Conservation (phyloP, 2,113 vertebrate species). For the Arenaria interpres region DNA sequence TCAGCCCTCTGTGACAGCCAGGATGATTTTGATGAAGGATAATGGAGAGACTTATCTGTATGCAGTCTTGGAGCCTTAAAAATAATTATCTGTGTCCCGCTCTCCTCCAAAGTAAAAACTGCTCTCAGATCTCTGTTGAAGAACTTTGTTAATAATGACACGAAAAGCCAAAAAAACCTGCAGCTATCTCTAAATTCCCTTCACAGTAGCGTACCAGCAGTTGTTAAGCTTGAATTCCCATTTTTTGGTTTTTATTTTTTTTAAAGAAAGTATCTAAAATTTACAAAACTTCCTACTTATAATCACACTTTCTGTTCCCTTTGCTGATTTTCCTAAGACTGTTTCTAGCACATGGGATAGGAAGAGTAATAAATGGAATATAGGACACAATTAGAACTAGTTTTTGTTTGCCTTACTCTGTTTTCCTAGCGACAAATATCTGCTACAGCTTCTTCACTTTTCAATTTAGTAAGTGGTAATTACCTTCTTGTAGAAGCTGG, state of each 20-base stretch:
- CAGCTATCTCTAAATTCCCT: background rate
- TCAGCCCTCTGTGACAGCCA: background rate
- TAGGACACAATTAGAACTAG: background rate
- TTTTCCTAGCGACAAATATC: background rate
- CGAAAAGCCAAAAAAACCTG: background rate
- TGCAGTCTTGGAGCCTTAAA: background rate
- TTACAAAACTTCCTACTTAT: background rate
- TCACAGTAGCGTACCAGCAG: background rate
- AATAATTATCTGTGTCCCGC: background rate
- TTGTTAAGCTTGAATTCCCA: background rate
- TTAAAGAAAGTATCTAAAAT: background rate
- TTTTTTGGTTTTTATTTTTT: background rate
- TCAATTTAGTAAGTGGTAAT: background rate
- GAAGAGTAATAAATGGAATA: background rate
- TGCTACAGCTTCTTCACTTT: background rate
- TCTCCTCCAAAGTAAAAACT: background rate
- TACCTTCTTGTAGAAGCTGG: background rate
- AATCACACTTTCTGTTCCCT: background rate
- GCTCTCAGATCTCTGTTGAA: background rate
- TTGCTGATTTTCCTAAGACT: background rate
- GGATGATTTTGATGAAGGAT: background rate
- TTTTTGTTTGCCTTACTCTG: background rate
- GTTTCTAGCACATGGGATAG: background rate
- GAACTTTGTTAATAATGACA: background rate
- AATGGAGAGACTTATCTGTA: background rate